Percentiles rank a stretch among this genome's conserved stretches.
These are phyloP conservation scores for Artibeus jamaicensis DNA, from an alignment of 2,797 vertebrate genomes.

Conservation along the genomic window DNA sequence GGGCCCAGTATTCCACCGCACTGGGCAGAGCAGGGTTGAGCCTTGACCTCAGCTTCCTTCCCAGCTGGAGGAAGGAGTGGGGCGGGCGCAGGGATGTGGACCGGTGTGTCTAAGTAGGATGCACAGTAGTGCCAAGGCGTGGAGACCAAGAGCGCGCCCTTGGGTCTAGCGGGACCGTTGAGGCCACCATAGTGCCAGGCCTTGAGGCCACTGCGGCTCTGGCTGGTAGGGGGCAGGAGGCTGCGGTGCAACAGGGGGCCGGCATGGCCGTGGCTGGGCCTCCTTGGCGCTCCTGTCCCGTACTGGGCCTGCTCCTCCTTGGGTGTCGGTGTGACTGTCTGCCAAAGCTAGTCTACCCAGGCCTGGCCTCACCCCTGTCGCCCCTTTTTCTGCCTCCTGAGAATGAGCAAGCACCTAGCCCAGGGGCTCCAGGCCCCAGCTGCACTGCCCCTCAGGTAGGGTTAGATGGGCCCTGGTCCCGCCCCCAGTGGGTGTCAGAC, in stretches of 20 bases:
- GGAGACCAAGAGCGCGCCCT: not conserved
- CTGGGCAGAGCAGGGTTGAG: accelerated
- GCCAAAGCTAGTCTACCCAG: not conserved
- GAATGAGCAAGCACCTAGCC: not conserved
- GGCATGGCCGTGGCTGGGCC: no score
- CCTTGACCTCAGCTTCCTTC: not conserved
- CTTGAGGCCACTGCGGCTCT: no score
- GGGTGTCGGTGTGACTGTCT: not conserved
- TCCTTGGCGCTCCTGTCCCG: accelerated
- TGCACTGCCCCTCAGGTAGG: not conserved
- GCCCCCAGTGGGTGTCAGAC: not conserved
- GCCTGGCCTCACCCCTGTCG: not conserved
- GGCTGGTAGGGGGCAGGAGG: no score
- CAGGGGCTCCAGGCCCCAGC: not conserved
- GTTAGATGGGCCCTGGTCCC: not conserved
- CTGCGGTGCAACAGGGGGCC: no score
- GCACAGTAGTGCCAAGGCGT: not conserved
- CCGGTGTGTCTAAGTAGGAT: not conserved
- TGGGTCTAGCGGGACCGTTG: accelerated
- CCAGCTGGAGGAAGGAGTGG: not conserved
- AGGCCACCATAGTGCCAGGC: not conserved
- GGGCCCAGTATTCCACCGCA: not conserved
- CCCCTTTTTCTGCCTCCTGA: not conserved
- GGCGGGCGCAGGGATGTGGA: not conserved
- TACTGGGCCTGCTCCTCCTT: not conserved